Evolutionary conservation across 2,113 vertebrate genomes (phyloP), one percentile per base, ranked within the genome.

Genomic region (Myiagra hebetior): DNA sequence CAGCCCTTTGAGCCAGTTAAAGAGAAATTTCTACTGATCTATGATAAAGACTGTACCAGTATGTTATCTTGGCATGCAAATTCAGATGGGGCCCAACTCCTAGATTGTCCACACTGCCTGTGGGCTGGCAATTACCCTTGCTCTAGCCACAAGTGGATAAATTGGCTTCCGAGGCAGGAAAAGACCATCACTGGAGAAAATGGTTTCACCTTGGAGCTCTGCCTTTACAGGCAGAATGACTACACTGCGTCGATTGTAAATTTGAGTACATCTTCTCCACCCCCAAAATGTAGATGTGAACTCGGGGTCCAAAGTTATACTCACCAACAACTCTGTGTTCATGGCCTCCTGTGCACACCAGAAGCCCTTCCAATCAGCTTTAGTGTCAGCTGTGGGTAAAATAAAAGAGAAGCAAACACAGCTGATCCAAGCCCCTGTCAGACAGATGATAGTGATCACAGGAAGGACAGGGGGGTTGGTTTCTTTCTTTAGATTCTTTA

Each of bases 251-350:
- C 0, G 0, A 55, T 23, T 59, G 30, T 21, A 59, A 77, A 86
- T 46, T 11, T 50, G n/a, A 80, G 24, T 39, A 88, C 37, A 74
- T 11, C 13, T 74, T 81, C 11, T 18, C 11, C 16, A 6, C 11
- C 6, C 2, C 0, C 6, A 47, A 67, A 69, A 53, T 8, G 3
- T 55, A 21, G n/a, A 20, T 6, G 1, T n/a, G 63, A 88, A 47
- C 5, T 62, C 6, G 1, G 37, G 5, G 19, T 77, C 22, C 42
- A 73, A 86, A 89, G 59, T 47, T 28, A 6, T 39, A 28, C 13
- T 77, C 52, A 41, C 26, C 33, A 35, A 9, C 10, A 74, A 8
- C 13, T 77, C 11, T 31, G 0, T 37, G 14, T 47, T 88, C 35
- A 39, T 53, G 7, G 30, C 39, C 31, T 85, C 47, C 68, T 55